These are phyloP conservation scores for Diplodus sargus DNA, from an alignment of 2,797 vertebrate genomes.

Conservation along the genomic window DNA sequence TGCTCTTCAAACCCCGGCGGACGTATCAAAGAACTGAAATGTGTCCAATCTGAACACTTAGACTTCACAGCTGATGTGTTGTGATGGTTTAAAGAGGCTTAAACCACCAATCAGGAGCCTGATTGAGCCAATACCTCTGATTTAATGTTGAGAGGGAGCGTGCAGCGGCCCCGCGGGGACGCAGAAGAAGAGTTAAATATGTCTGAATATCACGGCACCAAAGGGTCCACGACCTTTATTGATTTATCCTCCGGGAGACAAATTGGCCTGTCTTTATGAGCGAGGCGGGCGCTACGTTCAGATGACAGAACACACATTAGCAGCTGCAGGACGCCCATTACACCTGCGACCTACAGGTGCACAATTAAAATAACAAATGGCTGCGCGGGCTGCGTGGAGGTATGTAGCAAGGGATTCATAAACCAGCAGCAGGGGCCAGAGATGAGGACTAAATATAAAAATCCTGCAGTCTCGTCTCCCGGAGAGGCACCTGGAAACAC, in stretches of 20 bases:
- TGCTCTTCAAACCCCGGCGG: background rate
- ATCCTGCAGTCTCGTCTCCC: background rate
- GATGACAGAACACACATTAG: constrained; percentile 25
- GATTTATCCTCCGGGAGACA: constrained; percentile 17
- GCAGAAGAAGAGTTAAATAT: background rate
- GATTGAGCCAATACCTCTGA: background rate
- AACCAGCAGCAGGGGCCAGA: constrained; percentile 5
- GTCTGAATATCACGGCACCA: constrained; percentile 13
- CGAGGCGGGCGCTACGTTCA: background rate
- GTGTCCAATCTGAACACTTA: background rate
- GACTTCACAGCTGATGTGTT: background rate
- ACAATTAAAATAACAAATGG: constrained; percentile 47
- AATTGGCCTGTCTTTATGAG: background rate
- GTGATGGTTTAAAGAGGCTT: background rate
- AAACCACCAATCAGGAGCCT: constrained; percentile 3
- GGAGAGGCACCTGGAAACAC: background rate
- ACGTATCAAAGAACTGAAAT: background rate
- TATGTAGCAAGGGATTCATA: background rate
- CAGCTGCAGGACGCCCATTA: constrained; percentile 24
- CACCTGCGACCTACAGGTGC: constrained; percentile 52
- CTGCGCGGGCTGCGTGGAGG: background rate
- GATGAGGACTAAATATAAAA: constrained; percentile 34
- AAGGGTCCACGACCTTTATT: background rate
- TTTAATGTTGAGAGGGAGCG: background rate
- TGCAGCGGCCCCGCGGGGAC: constrained; percentile 22